Evolutionary conservation across 2,797 vertebrate genomes (phyloP), one percentile per base, ranked within the genome.

Genomic region (Scleropages formosus): DNA sequence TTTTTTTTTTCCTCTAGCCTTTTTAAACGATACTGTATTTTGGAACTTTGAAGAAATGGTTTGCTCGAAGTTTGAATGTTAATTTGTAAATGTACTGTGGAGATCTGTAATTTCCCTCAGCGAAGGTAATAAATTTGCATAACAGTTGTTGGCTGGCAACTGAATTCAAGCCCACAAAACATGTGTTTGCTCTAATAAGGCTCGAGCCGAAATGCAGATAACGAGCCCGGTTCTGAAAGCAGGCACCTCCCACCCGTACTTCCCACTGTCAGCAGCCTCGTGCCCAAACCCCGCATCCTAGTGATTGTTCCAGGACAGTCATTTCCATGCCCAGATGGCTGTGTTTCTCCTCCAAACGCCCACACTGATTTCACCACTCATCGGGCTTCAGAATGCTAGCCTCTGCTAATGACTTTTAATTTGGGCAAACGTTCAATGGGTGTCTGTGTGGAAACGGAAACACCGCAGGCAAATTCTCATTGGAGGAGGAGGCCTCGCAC

Each of bases 361-460:
- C 51, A n/a, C 18, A 15, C 49, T n/a, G 22, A 71, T 56, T 53
- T 58, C 51, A 31, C 68, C 56, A 68, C 24, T 15, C 56, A 22
- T 8, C 31, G 51, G 13, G 22, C 26, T 58, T 68, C 68, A 16
- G 56, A 71, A 71, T 58, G 31, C 68, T 31, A 56, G 49, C 24
- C 68, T 58, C 26, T 27, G 51, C 53, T 53, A 71, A 71, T 58
- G 68, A 58, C 68, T 27, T 71, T 51, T 58, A 71, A 58, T 71
- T 71, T 71, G 51, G 68, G 58, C 51, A 56, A 71, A 58, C 71
- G 49, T 71, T 71, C 51, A 56, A 71, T 27, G 68, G 68, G 68
- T 26, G 16, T 24, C 10, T 18, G 68, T 16, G 49, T 31, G 68
- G 18, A 58, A 71, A 31, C 8, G 9, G 51, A 71, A 71, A 39